Conservation (phyloP, 2,888 invertebrate genomes). For the Campopleginae sp. region DNA sequence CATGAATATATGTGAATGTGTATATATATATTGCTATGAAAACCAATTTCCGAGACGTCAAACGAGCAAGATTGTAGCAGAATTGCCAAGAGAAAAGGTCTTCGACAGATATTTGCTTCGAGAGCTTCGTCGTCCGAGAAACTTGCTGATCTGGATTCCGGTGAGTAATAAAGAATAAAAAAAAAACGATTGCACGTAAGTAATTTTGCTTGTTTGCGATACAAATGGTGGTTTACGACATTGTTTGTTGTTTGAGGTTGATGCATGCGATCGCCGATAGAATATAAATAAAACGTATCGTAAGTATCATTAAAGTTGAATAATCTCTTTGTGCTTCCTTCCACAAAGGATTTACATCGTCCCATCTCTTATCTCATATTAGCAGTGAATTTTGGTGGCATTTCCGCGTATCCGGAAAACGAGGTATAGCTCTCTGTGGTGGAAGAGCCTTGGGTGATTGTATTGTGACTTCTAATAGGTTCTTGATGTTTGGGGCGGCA, state of each 20-base stretch:
- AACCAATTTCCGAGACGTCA: constrained; percentile 78
- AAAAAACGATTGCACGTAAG: constrained; percentile 16
- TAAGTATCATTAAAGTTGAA: not conserved
- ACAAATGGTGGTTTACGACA: not conserved
- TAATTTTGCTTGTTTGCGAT: constrained; percentile 6
- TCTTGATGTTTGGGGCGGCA: constrained; percentile 13
- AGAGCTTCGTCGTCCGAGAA: constrained; percentile 29
- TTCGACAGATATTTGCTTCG: constrained; percentile 53
- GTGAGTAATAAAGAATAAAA: not conserved
- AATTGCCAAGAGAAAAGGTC: constrained; percentile 44
- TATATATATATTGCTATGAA: constrained; percentile 71
- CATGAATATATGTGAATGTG: not conserved
- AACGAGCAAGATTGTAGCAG: constrained; percentile 69
- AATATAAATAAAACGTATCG: not conserved
- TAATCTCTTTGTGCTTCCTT: not conserved
- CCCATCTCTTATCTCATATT: not conserved
- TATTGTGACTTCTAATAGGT: constrained; percentile 16
- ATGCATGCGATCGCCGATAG: not conserved
- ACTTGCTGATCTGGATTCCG: constrained; percentile 28
- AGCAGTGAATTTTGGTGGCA: not conserved
- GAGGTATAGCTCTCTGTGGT: not conserved
- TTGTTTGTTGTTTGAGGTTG: not conserved
- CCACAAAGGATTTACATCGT: not conserved
- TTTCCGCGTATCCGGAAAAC: not conserved
- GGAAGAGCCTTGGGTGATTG: constrained; percentile 18